Base-by-base conservation (phyloP, 2,797 vertebrate genomes). In the Amniataba percoides region DNA sequence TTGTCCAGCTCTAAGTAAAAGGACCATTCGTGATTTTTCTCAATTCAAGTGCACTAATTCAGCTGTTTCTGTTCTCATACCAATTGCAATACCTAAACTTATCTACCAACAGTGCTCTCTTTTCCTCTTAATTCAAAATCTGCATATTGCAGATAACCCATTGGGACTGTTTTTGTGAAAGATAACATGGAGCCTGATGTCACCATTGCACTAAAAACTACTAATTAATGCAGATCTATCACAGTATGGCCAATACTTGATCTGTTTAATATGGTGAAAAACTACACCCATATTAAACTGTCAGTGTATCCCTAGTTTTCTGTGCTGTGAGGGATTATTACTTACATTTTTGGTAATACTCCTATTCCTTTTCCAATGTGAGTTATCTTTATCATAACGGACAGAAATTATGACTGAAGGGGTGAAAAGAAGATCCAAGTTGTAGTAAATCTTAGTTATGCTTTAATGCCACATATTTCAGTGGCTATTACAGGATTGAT, bases 391-490 rank as follows among this genome's bases (percentile, higher is more conserved):
- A 8, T 48, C 21, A 9, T 42, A 62, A 51, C 13, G 34, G 21
- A 34, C 3, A 18, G 43, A 52, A 55, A 40, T 31, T 0, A 7
- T n/a, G 19, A 16, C 2, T 15, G 11, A 43, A 59, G 40, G 15
- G 12, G 18, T 31, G 16, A 59, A 49, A 13, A 49, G 43, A 63
- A 43, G 12, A 65, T 56, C 45, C 21, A 36, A 21, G 42, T 45
- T 23, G 16, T 53, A 42, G 52, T 40, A 34, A 58, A 42, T 31
- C 5, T 23, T 7, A 23, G 23, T 53, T 62, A 27, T 45, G 1
- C 21, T 74, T 77, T 59, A 69, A 64, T 27, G 43, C 14, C 18
- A 42, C 18, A 39, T 57, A 18, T 59, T 53, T 9, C n/a, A 31
- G 1, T 52, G 49, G 12, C n/a, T 36, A 21, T 52, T 51, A 21